Evolutionary conservation across 1,140 invertebrate species (phyloP).

Genomic region (Coptotermes formosanus): DNA sequence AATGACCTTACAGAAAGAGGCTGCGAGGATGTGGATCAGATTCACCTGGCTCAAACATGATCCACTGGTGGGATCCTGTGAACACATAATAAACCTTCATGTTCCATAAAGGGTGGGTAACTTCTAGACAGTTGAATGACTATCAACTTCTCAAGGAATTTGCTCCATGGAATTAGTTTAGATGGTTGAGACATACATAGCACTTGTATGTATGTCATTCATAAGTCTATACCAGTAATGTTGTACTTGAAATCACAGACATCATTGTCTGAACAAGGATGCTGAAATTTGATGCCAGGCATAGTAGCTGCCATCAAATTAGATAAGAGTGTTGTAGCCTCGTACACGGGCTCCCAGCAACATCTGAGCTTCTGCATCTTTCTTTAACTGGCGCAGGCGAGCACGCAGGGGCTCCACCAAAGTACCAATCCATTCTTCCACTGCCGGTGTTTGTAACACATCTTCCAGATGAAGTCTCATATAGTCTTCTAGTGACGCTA

Average conservation of each 20-base stretch:
- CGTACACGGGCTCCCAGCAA: conserved; percentile 22
- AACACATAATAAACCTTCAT: no score
- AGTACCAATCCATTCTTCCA: conserved; percentile 58
- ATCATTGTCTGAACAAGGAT: background rate
- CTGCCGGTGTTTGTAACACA: conserved; percentile 52
- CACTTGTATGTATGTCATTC: background rate
- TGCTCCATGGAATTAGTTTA: no score
- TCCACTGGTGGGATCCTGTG: no score
- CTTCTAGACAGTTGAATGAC: no score
- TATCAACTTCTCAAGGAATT: no score
- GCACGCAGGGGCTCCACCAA: conserved; percentile 51
- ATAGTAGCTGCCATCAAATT: background rate
- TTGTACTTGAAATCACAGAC: background rate
- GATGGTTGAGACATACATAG: no score
- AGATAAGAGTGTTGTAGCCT: conserved; percentile 16
- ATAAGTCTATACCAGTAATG: background rate
- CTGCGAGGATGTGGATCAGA: no score
- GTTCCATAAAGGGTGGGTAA: no score
- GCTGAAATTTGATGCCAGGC: background rate
- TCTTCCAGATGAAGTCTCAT: conserved; percentile 53
- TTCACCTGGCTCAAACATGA: no score
- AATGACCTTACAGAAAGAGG: no score
- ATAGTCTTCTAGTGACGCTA: conserved; percentile 54
- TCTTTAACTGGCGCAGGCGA: conserved; percentile 27
- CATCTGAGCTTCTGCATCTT: conserved; percentile 33